These are phyloP conservation scores for Drosophila tropicalis DNA, from an alignment of 1,140 invertebrate species.

Conservation along the genomic window DNA sequence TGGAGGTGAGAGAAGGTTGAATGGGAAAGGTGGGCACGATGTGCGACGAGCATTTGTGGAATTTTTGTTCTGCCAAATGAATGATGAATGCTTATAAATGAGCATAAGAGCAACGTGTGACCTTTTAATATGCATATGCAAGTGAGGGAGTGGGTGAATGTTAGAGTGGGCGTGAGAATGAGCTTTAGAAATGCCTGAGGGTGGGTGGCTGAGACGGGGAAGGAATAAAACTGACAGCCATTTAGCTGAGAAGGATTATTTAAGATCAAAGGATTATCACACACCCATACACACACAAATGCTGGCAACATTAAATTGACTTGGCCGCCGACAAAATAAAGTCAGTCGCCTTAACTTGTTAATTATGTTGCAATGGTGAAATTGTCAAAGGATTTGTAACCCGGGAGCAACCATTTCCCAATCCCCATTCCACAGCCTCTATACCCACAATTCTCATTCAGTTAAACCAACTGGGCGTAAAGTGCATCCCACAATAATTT, in stretches of 20 bases:
- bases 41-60: slow-evolving; percentile 53
- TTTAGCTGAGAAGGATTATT: slow-evolving; percentile 10
- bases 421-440: not conserved
- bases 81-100: slow-evolving; percentile 77
- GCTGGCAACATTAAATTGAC: slow-evolving; percentile 7
- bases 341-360: slow-evolving; percentile 36
- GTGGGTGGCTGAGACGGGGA: not conserved
- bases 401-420: slow-evolving; percentile 1
- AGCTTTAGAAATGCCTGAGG: not conserved
- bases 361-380: slow-evolving; percentile 44
- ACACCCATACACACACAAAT: not conserved
- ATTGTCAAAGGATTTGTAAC: slow-evolving; percentile 52
- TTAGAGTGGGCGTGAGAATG: slow-evolving; percentile 20
- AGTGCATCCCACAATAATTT: slow-evolving; percentile 44
- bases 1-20: not conserved
- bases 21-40: slow-evolving; percentile 34
- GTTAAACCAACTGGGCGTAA: not conserved
- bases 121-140: slow-evolving; percentile 58
- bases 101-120: slow-evolving; percentile 59
- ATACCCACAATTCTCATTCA: slow-evolving; percentile 1
- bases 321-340: slow-evolving; percentile 5
- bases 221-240: not conserved
- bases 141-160: slow-evolving; percentile 20
- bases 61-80: slow-evolving; percentile 68
- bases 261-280: slow-evolving; percentile 6